Conservation (phyloP, 1,140 invertebrate species). For the Drosophila nannoptera region DNA sequence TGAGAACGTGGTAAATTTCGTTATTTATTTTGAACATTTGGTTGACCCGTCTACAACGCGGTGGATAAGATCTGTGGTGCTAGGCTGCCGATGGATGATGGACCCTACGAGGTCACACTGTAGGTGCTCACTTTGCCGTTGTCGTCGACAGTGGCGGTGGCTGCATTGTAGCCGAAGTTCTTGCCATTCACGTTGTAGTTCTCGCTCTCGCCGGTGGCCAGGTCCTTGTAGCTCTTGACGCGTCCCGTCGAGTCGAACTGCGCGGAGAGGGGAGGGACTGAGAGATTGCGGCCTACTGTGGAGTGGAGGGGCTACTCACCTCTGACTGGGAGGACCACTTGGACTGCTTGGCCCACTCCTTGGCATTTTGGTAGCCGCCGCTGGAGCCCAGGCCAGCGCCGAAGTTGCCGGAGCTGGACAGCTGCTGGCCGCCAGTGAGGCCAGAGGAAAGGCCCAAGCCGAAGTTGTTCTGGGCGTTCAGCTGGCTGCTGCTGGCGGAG, state of each 20-base stretch:
- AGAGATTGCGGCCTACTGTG: background rate
- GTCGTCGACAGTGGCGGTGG: constrained; percentile 78
- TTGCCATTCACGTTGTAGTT: constrained; percentile 71
- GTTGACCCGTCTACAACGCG: constrained; percentile 4
- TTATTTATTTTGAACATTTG: constrained; percentile 1
- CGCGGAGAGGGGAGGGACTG: background rate
- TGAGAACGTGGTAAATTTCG: background rate
- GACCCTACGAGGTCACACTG: constrained; percentile 74
- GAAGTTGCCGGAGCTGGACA: constrained; percentile 38
- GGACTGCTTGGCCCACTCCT: constrained; percentile 75
- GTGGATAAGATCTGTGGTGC: constrained; percentile 3
- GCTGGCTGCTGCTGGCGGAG: constrained; percentile 37
- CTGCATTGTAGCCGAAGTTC: constrained; percentile 69
- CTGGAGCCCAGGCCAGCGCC: constrained; percentile 38
- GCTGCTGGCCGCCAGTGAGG: constrained; percentile 27
- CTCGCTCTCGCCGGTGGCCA: constrained; percentile 78
- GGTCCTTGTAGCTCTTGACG: constrained; percentile 74
- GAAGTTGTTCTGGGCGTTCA: constrained; percentile 35
- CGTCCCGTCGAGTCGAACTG: constrained; percentile 67
- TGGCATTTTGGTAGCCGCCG: constrained; percentile 65
- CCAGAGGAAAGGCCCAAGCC: constrained; percentile 29
- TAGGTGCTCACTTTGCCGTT: constrained; percentile 74
- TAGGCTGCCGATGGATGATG: background rate
- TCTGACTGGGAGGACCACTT: constrained; percentile 78
- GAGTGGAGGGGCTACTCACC: constrained; percentile 33